Evolutionary conservation across 1,140 invertebrate species (phyloP), one percentile per base, ranked within the genome.

Genomic region (Drosophila saltans): DNA sequence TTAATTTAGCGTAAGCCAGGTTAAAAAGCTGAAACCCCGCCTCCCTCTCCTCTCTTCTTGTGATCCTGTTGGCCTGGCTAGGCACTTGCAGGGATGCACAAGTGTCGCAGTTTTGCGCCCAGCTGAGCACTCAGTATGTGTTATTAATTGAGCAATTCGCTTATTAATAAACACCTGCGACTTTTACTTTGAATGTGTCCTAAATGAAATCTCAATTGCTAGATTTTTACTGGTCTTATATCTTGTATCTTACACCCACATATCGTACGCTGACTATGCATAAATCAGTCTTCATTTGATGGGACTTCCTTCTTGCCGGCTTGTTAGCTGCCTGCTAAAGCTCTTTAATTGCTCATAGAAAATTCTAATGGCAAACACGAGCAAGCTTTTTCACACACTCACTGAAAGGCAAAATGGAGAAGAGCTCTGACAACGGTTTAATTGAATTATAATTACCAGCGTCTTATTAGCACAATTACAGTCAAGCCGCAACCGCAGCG

Each of bases 401-500:
- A 9, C 45, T 11, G 55, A 43, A 36, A 30, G 21, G 48, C 28
- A 59, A 40, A 40, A 40, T 30, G 70, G 61, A 60, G 65, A 66
- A 9, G 33, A 58, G 28, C 40, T 30, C 48, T 43, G 55, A 5
- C 41, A 62, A 69, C 61, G 62, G 63, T 75, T 78, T 84, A 89
- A 88, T 88, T 88, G 80, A 89, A 88, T 88, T 88, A 88, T 88
- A 88, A 89, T 88, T 88, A 83, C 77, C 80, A 83, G 77, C 62
- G 66, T 69, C 73, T 72, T 88, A 89, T 86, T 86, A 83, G 76
- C 72, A 52, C 76, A 88, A 88, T 86, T 82, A 88, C 72, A 71
- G 83, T 56, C 58, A 71, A 26, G 56, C 63, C 79, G 30, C 77
- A 69, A 66, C 66, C 65, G 30, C 65, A 78, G 62, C 65, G 40